Conservation (phyloP, 2,888 invertebrate genomes). For the Meteorus colon region DNA sequence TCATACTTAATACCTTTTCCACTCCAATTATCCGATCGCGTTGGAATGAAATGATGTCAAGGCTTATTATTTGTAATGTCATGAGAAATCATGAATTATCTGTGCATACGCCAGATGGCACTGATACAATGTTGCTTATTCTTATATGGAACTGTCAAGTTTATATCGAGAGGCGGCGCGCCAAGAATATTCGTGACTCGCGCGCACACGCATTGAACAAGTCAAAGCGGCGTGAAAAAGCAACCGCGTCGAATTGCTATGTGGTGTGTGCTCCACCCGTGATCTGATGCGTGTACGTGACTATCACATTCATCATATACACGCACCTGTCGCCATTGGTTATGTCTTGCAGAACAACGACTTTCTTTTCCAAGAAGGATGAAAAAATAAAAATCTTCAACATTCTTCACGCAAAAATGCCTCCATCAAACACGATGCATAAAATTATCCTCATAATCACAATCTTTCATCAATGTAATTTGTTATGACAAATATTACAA, state of each 20-base stretch:
- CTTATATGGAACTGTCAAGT: slow-evolving; percentile 24
- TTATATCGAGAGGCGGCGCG: slow-evolving; percentile 38
- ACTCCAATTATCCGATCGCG: neutral
- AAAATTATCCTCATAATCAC: too few relatives aligned
- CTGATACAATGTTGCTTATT: slow-evolving; percentile 32
- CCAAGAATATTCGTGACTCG: slow-evolving; percentile 53
- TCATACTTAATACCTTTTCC: neutral
- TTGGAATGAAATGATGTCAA: slow-evolving; percentile 1
- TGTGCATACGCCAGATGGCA: slow-evolving; percentile 27
- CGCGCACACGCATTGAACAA: slow-evolving; percentile 37
- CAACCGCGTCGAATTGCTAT: slow-evolving; percentile 52
- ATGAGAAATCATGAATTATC: slow-evolving; percentile 28
- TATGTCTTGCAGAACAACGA: slow-evolving; percentile 39
- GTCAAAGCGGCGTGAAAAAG: slow-evolving; percentile 53
- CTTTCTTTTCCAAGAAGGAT: slow-evolving; percentile 45
- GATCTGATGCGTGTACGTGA: slow-evolving; percentile 53
- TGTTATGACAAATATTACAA: too few relatives aligned
- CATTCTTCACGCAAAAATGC: neutral
- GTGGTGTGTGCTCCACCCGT: slow-evolving; percentile 37
- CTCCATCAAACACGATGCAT: too few relatives aligned
- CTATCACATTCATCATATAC: slow-evolving; percentile 39
- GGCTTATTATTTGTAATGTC: neutral
- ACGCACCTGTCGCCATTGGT: slow-evolving; percentile 48
- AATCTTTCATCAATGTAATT: too few relatives aligned
- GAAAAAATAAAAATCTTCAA: neutral